A percentile compares a stretch with the other conserved stretches of the same genome.
These are phyloP conservation scores for Drosophila rubida DNA, from an alignment of 2,888 invertebrate species.

Conservation along the genomic window DNA sequence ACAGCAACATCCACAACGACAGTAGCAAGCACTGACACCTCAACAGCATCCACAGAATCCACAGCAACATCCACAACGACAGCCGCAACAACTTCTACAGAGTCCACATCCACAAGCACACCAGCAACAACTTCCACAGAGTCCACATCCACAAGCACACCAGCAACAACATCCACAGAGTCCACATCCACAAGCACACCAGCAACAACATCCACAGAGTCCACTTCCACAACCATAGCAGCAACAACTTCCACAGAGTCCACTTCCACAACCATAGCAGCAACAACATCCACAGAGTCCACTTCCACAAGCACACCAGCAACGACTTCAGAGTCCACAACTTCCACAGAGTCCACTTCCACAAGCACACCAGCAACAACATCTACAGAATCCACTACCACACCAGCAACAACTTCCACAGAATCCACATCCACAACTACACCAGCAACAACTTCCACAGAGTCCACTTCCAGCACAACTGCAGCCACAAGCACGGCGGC, in stretches of 20 bases:
- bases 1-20: slow-evolving; percentile 12
- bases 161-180: slow-evolving; percentile 1
- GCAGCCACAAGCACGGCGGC: neutral
- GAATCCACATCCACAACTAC: slow-evolving; percentile 5
- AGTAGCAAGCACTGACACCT: slow-evolving; percentile 2
- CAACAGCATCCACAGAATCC: slow-evolving; percentile 6
- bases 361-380: slow-evolving; percentile 13
- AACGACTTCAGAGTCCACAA: slow-evolving; percentile 9
- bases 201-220: slow-evolving; percentile 11
- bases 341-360: slow-evolving; percentile 1
- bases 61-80: neutral
- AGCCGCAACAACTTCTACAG: slow-evolving; percentile 8
- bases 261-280: no score
- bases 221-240: slow-evolving; percentile 4
- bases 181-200: slow-evolving; percentile 3
- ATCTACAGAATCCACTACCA: slow-evolving; percentile 5
- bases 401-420: slow-evolving; percentile 4
- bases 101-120: slow-evolving; percentile 15
- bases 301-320: slow-evolving; percentile 2
- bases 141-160: slow-evolving; percentile 2
- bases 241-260: neutral
- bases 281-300: slow-evolving; percentile 3
- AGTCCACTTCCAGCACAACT: neutral
- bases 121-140: slow-evolving; percentile 1
- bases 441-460: slow-evolving; percentile 1